A percentile compares a stretch with the other conserved stretches of the same genome.
These are phyloP conservation scores for Parotocinclus haroldoi DNA, from an alignment of 2,797 vertebrate species.

Conservation along the genomic window DNA sequence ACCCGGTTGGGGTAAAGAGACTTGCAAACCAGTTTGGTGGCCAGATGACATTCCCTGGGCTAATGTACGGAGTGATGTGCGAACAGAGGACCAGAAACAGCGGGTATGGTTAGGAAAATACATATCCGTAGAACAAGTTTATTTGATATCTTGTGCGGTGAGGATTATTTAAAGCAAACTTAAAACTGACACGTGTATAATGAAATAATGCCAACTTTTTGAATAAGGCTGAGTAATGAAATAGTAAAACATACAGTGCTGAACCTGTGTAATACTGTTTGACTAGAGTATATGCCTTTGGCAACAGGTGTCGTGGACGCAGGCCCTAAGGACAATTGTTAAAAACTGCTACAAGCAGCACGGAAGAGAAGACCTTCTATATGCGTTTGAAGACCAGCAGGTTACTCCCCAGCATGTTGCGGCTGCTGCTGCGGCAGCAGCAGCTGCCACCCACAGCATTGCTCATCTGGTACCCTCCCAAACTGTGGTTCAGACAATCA, in stretches of 20 bases:
- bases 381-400: conserved; percentile 95
- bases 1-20: conserved; percentile 98
- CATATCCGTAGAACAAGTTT: no score
- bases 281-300: neutral
- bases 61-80: conserved; percentile 95
- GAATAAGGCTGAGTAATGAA: neutral
- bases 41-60: conserved; percentile 98
- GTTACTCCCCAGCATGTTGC: conserved; percentile 78
- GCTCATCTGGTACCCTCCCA: conserved; percentile 94
- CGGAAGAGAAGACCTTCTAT: conserved; percentile 91
- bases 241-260: neutral
- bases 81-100: conserved; percentile 96
- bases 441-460: conserved; percentile 82
- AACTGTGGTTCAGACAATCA: conserved; percentile 97
- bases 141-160: no score
- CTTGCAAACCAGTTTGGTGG: conserved; percentile 98
- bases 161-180: no score
- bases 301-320: conserved; percentile 93
- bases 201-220: no score
- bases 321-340: conserved; percentile 92
- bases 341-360: conserved; percentile 99
- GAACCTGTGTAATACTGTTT: neutral
- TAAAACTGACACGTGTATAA: no score
- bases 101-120: conserved; percentile 67
- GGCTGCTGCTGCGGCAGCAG: conserved; percentile 56